These are phyloP conservation scores for Microcebus tavaratra DNA, from an alignment of 2,113 vertebrate species.

Conservation along the genomic window DNA sequence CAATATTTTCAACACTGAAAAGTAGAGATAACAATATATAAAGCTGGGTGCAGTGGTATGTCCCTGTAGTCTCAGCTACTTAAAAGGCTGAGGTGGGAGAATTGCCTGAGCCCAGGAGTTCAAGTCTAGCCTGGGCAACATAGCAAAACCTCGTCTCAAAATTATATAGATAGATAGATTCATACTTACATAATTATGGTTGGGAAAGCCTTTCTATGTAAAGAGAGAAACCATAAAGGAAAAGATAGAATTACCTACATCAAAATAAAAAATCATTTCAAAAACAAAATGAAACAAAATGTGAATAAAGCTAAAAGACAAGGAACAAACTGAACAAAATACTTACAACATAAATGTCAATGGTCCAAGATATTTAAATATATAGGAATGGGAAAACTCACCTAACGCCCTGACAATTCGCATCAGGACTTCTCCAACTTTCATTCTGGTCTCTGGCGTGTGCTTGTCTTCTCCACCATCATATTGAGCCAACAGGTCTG, in stretches of 20 bases:
- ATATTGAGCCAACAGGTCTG: slow-evolving; percentile 88
- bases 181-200: not conserved
- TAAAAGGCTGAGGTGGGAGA: not conserved
- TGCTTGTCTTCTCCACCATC: slow-evolving; percentile 48
- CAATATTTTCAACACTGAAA: slow-evolving; percentile 40
- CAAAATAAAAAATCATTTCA: not conserved
- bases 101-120: not conserved
- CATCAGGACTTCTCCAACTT: slow-evolving; percentile 96
- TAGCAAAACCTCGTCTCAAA: too few species aligned
- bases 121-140: not conserved
- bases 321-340: not conserved
- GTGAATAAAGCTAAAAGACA: not conserved
- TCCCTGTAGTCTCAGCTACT: not conserved
- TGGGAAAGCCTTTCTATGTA: not conserved
- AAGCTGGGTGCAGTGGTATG: not conserved
- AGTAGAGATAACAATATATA: slow-evolving; percentile 24
- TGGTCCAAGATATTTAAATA: slow-evolving; percentile 34
- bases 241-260: not conserved
- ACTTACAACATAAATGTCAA: slow-evolving; percentile 24
- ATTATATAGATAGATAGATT: not conserved
- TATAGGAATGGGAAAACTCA: slow-evolving; percentile 81
- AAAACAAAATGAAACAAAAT: slow-evolving; percentile 45
- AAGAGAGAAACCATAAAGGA: not conserved
- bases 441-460: slow-evolving; percentile 89
- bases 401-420: slow-evolving; percentile 91